Base-by-base conservation (phyloP, 2,113 vertebrate species). In the Tursiops truncatus region DNA sequence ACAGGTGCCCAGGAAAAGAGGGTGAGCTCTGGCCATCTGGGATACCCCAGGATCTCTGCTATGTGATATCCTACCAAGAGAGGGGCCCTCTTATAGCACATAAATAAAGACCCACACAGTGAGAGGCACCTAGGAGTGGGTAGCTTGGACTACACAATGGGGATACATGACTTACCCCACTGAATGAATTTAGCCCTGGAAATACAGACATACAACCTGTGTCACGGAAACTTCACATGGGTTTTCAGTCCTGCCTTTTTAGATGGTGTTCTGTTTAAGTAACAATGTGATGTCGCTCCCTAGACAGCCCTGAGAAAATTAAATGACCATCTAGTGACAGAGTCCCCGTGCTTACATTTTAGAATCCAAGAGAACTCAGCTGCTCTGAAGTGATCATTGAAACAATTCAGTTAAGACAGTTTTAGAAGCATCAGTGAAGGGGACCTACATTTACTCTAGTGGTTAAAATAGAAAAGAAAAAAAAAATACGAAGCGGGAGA, bases 381-480 rank as follows among this genome's bases (percentile, higher is more conserved):
- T 68, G 50, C 68, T 88, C 83, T 2, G 60, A 80, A 80, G 41
- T 8, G 63, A 62, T 47, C 6, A 0, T 17, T 38, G 65, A 82
- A 84, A 93, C 38, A 62, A 58, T 76, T 94, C 25, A 82, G 50
- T 62, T 67, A 14, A 67, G 95, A 81, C 62, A 3, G 79, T 84
- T 96, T 87, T 58, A 63, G 86, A 88, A 87, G 80, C 10, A 3
- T 62, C 63, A 8, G 5, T 28, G 47, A 83, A 92, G 47, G 80
- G 71, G 47, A 93, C 68, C 62, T 79, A 1, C 73, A 0, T 77
- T 92, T 83, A 89, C 77, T 94, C 65, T 53, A 11, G 21, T 18
- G 33, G 90, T 79, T 88, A 95, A 96, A 97, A 91, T 89, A 81
- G 92, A 26, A 93, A 79, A 90, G 70, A 81, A 68, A 50, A 33